phyloP scores from a whole-genome alignment of 2,113 vertebrate genomes.

The Uria lomvia region DNA sequence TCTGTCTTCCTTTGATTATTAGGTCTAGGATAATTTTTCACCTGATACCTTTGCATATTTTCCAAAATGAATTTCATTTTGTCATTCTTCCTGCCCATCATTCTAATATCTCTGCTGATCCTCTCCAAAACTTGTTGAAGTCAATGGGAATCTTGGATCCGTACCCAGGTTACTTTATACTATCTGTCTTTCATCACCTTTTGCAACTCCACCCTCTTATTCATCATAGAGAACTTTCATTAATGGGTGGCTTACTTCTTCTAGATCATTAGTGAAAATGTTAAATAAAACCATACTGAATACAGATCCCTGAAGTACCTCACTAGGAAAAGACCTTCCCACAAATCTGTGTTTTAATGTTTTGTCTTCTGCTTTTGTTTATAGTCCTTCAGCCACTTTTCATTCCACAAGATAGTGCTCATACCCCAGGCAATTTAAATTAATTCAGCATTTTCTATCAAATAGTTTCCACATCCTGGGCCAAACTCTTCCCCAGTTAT shows the following conservation, averaged over 20 bases:
- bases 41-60: background rate
- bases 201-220: background rate
- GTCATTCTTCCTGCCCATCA: background rate
- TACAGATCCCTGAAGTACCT: background rate
- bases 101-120: background rate
- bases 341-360: background rate
- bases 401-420: conserved; percentile 14
- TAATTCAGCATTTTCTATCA: conserved; percentile 36
- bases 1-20: background rate
- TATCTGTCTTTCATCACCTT: background rate
- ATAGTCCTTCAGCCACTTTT: conserved; percentile 23
- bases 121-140: background rate
- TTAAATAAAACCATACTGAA: conserved; percentile 4
- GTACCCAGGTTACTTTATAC: background rate
- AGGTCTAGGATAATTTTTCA: background rate
- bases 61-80: background rate
- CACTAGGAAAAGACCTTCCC: background rate
- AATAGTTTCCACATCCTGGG: background rate
- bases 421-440: conserved; percentile 36
- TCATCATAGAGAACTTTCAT: background rate
- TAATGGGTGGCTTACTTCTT: background rate
- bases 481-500: background rate
- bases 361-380: conserved; percentile 47
- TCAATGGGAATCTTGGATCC: background rate
- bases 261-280: background rate